A percentile compares a stretch with the other conserved stretches of the same genome.
These are phyloP conservation scores for Sweltsa coloradensis DNA, from an alignment of 1,140 invertebrate genomes.

Conservation along the genomic window DNA sequence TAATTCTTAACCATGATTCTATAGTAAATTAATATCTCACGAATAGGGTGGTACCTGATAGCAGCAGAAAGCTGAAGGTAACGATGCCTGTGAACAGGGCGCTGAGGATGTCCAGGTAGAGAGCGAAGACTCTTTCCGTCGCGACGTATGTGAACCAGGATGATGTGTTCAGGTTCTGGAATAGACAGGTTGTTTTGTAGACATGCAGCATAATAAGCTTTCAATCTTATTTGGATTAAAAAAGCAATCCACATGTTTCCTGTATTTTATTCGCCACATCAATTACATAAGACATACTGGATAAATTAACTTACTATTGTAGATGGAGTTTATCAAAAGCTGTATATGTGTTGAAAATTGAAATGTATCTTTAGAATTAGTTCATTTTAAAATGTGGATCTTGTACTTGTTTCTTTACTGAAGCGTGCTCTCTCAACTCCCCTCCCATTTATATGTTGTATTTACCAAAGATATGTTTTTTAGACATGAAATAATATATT, in stretches of 20 bases:
- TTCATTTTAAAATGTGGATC: no score
- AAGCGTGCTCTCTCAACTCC: no score
- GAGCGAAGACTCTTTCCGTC: conserved; percentile 37
- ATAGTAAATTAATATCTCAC: no score
- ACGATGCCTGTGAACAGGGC: conserved; percentile 33
- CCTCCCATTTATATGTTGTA: no score
- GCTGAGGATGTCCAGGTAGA: conserved; percentile 40
- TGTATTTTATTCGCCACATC: background rate
- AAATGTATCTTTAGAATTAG: no score
- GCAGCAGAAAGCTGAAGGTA: conserved; percentile 27
- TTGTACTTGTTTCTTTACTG: no score
- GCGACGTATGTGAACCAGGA: conserved; percentile 38
- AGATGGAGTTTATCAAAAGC: background rate
- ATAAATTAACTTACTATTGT: background rate
- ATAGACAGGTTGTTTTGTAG: background rate
- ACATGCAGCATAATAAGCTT: background rate
- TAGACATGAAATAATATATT: no score
- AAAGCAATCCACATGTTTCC: background rate
- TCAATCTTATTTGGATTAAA: background rate
- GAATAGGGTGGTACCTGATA: no score
- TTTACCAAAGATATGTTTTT: no score
- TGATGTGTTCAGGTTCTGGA: conserved; percentile 34
- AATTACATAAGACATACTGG: background rate
- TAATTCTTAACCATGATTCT: no score
- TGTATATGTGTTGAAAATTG: background rate